A percentile compares a stretch with the other conserved stretches of the same genome.
These are phyloP conservation scores for Sebastes dallii DNA, from an alignment of 2,797 vertebrate species.

Conservation along the genomic window DNA sequence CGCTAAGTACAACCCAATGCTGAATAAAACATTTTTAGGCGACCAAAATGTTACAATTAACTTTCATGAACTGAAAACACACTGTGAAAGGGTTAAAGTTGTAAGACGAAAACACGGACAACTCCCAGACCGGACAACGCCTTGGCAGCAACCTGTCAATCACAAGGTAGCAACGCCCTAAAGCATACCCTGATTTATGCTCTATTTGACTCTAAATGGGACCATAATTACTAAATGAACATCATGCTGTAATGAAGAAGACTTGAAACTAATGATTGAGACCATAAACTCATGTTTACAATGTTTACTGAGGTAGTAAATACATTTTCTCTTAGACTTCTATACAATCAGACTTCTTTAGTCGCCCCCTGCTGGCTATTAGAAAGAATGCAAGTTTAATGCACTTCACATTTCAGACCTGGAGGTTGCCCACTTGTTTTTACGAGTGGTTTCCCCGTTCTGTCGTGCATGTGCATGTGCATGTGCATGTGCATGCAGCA, in stretches of 20 bases:
- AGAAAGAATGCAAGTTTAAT: not conserved
- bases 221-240: no score
- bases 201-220: no score
- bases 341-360: not conserved
- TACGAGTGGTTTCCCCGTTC: not conserved
- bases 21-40: no score
- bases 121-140: no score
- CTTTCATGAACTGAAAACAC: no score
- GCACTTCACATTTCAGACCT: not conserved
- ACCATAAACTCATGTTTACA: not conserved
- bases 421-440: not conserved
- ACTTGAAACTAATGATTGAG: no score
- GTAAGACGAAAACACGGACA: no score
- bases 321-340: rapidly evolving
- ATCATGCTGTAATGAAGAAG: no score
- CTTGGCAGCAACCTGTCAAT: no score
- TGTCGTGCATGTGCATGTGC: not conserved
- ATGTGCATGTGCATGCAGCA: not conserved
- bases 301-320: not conserved
- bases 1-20: not conserved
- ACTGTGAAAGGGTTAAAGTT: no score
- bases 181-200: rapidly evolving
- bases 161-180: no score
- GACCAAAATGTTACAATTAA: no score
- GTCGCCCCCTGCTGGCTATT: not conserved